Conservation (phyloP, 1,140 invertebrate species). For the Drosophila sp. region DNA sequence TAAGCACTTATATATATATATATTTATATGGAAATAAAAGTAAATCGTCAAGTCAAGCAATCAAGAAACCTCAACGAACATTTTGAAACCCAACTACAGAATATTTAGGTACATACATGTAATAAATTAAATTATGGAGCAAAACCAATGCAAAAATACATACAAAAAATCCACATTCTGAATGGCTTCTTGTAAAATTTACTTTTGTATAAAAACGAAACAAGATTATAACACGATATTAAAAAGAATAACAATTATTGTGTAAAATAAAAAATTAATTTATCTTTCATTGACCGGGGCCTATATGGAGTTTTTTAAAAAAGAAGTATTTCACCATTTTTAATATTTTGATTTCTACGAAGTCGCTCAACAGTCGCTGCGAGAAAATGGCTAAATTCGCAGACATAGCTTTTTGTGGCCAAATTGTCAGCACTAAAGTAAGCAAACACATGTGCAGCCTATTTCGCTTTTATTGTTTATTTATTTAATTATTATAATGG, state of each 20-base stretch:
- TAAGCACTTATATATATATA: conserved; percentile 7
- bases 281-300: neutral
- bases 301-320: too few species aligned
- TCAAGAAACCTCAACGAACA: conserved; percentile 75
- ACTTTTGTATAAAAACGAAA: conserved; percentile 68
- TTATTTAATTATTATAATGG: conserved; percentile 33
- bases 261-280: neutral
- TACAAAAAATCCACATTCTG: conserved; percentile 32
- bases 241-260: conserved; percentile 45
- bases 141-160: conserved; percentile 22
- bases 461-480: neutral
- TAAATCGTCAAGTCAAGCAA: conserved; percentile 69
- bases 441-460: conserved; percentile 31
- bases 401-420: neutral
- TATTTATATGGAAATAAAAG: conserved; percentile 36
- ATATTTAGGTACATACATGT: conserved; percentile 48
- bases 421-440: neutral
- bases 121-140: conserved; percentile 23
- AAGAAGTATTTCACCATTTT: too few species aligned
- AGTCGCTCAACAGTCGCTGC: too few species aligned
- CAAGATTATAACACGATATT: conserved; percentile 70
- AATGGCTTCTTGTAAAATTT: conserved; percentile 75
- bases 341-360: too few species aligned
- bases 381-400: too few species aligned
- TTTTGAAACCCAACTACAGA: conserved; percentile 56